Base-by-base conservation (phyloP, 2,113 vertebrate species). In the Labeo catla region DNA sequence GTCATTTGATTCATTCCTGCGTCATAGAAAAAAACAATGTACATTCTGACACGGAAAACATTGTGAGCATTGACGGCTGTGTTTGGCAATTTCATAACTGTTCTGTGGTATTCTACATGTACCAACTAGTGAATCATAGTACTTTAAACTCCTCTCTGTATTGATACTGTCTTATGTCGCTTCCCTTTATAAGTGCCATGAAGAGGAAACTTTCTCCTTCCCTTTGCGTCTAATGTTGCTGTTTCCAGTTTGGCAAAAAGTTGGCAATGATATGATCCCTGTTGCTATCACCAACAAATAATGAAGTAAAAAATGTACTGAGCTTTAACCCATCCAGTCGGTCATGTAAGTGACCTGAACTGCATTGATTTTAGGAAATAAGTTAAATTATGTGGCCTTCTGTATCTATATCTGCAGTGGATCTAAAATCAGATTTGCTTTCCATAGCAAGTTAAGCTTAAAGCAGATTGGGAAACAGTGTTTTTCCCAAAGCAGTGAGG, bases 71-170 rank as follows among this genome's bases (percentile, higher is more conserved):
- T 49, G 81, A 85, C 59, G 81, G 81, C 47, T 86, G 63, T 21
- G n/a, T 89, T 90, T 89, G 83, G 84, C 83, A 86, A 45, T 83
- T 63, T 57, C 77, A 61, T 73, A 65, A 39, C 78, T 7, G 7
- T 77, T 73, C 68, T 80, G 81, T 76, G 68, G 47, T 21, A 50
- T 74, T 76, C 47, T 34, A 59, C n/a, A 10, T 23, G 3, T 74
- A 84, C 73, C 63, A 84, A 19, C 74, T 52, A 43, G 8, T 43
- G 78, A 59, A 59, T 86, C 78, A 81, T 81, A 61, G 78, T 70
- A 49, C 19, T 63, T 34, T 36, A 47, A 63, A 79, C 78, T 57
- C 65, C 76, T 88, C 54, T 84, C 6, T 57, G 65, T 65, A 80
- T 54, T 12, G 12, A 36, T 74, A 59, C 83, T 84, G 50, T 7